Percentiles rank a stretch among this genome's conserved stretches.
Evolutionary conservation across 2,797 vertebrate genomes (phyloP).

Genomic region (Danio aesculapii): DNA sequence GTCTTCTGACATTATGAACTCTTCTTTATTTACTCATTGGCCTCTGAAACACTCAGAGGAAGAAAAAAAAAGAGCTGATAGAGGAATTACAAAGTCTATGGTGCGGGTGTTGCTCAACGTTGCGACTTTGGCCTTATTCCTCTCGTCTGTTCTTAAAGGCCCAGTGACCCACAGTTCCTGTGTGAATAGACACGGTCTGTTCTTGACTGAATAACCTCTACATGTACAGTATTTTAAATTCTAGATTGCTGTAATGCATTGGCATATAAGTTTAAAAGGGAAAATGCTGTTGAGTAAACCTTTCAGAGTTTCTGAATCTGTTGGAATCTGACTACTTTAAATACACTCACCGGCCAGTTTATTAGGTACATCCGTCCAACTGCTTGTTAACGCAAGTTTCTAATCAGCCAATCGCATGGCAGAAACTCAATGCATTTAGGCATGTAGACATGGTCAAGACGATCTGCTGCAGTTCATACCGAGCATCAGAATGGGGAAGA

Average conservation of each 20-base stretch:
- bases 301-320: not conserved
- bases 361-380: no score
- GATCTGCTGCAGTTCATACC: no score
- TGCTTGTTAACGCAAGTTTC: no score
- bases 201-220: not conserved
- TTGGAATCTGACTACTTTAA: not conserved
- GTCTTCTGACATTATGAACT: constrained; percentile 10
- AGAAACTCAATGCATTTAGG: no score
- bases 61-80: constrained; percentile 43
- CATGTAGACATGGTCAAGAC: no score
- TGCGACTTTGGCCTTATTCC: constrained; percentile 18
- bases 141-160: constrained; percentile 50
- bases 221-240: not conserved
- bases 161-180: constrained; percentile 16
- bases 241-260: not conserved
- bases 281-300: no score
- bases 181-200: not conserved
- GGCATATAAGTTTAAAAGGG: not conserved
- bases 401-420: no score
- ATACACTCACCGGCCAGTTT: no score
- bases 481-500: no score
- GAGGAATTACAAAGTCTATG: constrained; percentile 50
- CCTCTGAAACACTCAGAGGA: constrained; percentile 28
- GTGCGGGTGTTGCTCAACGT: constrained; percentile 51
- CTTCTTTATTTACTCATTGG: constrained; percentile 40